Evolutionary conservation across 2,113 vertebrate genomes (phyloP).

Genomic region (Paedocypris sp.): DNA sequence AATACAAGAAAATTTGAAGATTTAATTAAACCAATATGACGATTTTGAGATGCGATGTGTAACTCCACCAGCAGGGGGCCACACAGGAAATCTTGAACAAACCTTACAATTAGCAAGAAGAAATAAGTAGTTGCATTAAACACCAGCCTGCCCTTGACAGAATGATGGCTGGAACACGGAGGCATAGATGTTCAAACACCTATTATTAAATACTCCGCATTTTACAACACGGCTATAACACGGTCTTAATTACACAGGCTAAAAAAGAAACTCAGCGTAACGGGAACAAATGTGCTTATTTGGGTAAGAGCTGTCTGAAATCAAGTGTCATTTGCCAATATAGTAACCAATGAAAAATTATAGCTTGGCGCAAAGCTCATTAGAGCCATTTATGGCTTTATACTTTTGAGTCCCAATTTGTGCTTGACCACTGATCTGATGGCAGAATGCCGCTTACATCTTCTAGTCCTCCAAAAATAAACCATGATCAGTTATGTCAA

Average conservation of each 20-base stretch:
- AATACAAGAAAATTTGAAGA: no score
- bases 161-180: constrained; percentile 3
- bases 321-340: no score
- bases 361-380: no score
- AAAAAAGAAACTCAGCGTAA: constrained; percentile 11
- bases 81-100: constrained; percentile 3
- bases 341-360: no score
- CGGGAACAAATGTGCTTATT: not conserved
- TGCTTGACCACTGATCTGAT: not conserved
- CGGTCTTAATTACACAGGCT: constrained; percentile 6
- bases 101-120: constrained; percentile 24
- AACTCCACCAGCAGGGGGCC: not conserved
- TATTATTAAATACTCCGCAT: constrained; percentile 27
- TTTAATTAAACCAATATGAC: no score
- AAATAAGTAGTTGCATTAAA: constrained; percentile 31
- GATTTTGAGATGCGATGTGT: not conserved
- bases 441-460: not conserved
- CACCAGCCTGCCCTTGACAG: not conserved
- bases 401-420: not conserved
- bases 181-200: constrained; percentile 7
- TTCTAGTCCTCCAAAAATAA: constrained; percentile 8
- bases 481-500: not conserved
- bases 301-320: not conserved
- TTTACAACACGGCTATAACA: constrained; percentile 5
- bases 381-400: no score